phyloP scores from a whole-genome alignment of 2,888 invertebrate species.

The Dermolepida albohirtum region DNA sequence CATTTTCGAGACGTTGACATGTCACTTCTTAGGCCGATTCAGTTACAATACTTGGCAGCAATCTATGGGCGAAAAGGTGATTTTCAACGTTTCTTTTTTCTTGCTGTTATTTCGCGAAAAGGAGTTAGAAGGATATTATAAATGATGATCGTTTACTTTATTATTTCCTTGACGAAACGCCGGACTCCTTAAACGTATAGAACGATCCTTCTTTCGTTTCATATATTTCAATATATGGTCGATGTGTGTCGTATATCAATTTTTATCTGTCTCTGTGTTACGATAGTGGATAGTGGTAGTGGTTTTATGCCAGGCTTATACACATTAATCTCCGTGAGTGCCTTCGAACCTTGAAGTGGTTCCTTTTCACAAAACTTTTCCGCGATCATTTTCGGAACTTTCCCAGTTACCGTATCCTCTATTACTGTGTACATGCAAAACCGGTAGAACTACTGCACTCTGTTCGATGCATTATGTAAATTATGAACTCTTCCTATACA shows the following conservation, averaged over 20 bases:
- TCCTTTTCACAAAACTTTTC: constrained; percentile 32
- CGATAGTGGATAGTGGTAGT: background rate
- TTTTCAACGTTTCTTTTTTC: constrained; percentile 8
- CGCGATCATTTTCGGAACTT: constrained; percentile 30
- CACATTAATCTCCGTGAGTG: constrained; percentile 61
- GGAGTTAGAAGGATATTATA: constrained; percentile 16
- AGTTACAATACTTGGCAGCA: constrained; percentile 7
- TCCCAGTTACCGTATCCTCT: background rate
- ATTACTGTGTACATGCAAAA: constrained; percentile 1
- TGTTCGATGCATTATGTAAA: constrained; percentile 25
- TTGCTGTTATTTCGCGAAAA: too few species aligned
- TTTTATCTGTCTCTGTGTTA: constrained; percentile 57
- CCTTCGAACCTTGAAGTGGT: constrained; percentile 43
- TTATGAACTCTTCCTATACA: constrained; percentile 9
- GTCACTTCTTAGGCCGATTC: constrained; percentile 24
- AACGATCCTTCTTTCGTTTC: constrained; percentile 45
- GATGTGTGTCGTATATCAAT: constrained; percentile 62
- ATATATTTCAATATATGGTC: constrained; percentile 62
- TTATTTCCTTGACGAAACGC: background rate
- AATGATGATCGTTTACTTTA: constrained; percentile 26
- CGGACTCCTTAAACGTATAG: constrained; percentile 13
- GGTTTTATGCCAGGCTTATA: constrained; percentile 34
- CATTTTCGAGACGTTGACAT: constrained; percentile 15
- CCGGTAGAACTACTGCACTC: constrained; percentile 12
- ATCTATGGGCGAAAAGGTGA: constrained; percentile 8